A percentile compares a stretch with the other conserved stretches of the same genome.
Conservation (phyloP, 2,113 vertebrate genomes). For the Cichladusa arquata region DNA sequence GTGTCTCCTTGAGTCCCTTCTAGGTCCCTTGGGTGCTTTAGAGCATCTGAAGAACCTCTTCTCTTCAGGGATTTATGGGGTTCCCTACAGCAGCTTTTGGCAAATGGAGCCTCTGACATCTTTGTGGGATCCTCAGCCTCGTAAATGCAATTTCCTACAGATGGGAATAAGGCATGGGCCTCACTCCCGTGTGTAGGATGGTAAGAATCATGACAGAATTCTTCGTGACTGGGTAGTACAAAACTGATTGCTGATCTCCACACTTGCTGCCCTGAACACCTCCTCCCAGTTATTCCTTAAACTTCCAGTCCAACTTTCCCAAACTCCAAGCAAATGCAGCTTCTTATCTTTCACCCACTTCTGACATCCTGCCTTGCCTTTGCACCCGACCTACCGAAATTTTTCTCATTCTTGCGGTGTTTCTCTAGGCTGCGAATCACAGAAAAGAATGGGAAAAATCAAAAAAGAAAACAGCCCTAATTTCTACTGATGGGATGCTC, state of each 20-base stretch:
- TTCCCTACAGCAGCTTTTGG: neutral
- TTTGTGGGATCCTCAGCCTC: neutral
- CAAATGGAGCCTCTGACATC: neutral
- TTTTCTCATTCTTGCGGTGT: slow-evolving; percentile 1
- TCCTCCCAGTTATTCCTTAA: neutral
- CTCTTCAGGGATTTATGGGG: neutral
- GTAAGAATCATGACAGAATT: neutral
- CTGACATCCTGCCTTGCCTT: slow-evolving; percentile 7
- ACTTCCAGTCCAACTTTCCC: neutral
- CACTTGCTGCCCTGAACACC: neutral
- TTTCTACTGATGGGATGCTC: neutral
- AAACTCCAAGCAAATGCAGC: neutral
- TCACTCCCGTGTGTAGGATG: neutral
- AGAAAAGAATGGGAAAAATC: slow-evolving; percentile 34
- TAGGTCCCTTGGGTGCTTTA: neutral
- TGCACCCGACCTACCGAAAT: neutral
- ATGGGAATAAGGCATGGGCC: neutral
- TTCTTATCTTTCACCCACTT: neutral
- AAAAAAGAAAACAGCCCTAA: neutral
- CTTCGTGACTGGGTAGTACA: neutral
- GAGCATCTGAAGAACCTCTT: neutral
- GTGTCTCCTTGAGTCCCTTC: neutral
- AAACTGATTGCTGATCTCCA: neutral
- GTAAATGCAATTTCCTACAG: neutral
- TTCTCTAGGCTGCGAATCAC: slow-evolving; percentile 15